Evolutionary conservation across 2,113 vertebrate species (phyloP), one percentile per base, ranked within the genome.

Genomic region (Chascanopsetta lugubris): DNA sequence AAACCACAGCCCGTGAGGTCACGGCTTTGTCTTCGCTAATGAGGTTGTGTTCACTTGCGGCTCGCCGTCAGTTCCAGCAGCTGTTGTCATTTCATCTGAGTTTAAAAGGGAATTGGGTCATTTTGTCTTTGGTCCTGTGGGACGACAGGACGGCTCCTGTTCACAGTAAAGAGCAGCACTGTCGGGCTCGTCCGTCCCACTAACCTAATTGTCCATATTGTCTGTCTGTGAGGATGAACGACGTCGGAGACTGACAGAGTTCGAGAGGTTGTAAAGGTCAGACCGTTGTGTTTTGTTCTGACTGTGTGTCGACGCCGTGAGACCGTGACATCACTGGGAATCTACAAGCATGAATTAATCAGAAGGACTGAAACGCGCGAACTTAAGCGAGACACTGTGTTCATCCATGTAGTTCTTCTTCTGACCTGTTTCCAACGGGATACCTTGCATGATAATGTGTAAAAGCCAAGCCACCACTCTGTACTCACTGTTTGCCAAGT

Each of bases 191-290:
- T 85, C 67, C 64, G 76, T 79, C 66, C 56, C 49, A 9, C 47
- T 74, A 69, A 64, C 76, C 50, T 74, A 78, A 85, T 87, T 74
- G 74, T 59, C 53, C 0, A 0, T 50, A 55, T 26, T 9, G 56
- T 60, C 53, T 53, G 9, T 49, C 49, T 50, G 84, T 85, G 75
- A 80, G 84, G 80, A 88, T 45, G 40, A 42, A 42, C 57, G 2
- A 59, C 60, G 21, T 55, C 48, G 47, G 38, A 77, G 40, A 67
- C 60, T 38, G 21, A n/a, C 4, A 2, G 18, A 29, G 36, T 79
- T 66, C 55, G 45, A 67, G 66, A 74, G 43, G 54, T 67, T 63
- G 55, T 51, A 79, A 88, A 89, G 85, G 88, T 87, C 84, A 79
- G 47, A 38, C 40, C 30, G 69, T 65, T n/a, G 12, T 70, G 51